A percentile compares a stretch with the other conserved stretches of the same genome.
Conservation (phyloP, 2,797 vertebrate genomes). For the Scarus forsteni region DNA sequence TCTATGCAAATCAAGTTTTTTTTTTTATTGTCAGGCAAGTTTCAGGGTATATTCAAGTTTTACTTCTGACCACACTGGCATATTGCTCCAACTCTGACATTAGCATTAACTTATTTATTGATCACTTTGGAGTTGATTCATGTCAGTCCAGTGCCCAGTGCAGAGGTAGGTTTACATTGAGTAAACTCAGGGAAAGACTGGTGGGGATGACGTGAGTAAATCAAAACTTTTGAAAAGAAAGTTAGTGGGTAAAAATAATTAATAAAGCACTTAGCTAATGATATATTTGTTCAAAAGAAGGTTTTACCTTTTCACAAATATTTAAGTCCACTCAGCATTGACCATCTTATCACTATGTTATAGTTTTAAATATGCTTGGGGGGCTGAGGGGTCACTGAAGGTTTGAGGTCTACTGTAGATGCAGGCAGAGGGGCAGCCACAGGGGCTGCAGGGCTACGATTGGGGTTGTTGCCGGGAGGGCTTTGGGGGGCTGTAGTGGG, state of each 20-base stretch:
- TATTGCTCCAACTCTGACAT: too few relatives aligned
- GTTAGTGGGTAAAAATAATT: background rate
- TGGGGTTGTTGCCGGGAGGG: constrained; percentile 71
- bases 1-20: too few relatives aligned
- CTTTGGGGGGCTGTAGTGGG: constrained; percentile 74
- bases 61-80: too few relatives aligned
- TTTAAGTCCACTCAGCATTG: too few relatives aligned
- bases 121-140: background rate
- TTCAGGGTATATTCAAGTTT: too few relatives aligned
- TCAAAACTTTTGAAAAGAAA: too few relatives aligned
- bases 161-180: too few relatives aligned
- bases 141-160: background rate
- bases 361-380: constrained; percentile 27
- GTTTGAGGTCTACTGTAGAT: constrained; percentile 62
- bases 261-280: background rate
- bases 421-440: constrained; percentile 54
- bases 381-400: constrained; percentile 31
- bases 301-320: too few relatives aligned
- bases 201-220: too few relatives aligned
- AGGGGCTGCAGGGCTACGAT: constrained; percentile 67
- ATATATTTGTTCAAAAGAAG: background rate
- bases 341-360: background rate
- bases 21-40: too few relatives aligned
- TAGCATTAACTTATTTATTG: background rate
- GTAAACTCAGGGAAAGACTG: too few relatives aligned